phyloP scores from a whole-genome alignment of 2,888 invertebrate species.

The Tinea trinotella region DNA sequence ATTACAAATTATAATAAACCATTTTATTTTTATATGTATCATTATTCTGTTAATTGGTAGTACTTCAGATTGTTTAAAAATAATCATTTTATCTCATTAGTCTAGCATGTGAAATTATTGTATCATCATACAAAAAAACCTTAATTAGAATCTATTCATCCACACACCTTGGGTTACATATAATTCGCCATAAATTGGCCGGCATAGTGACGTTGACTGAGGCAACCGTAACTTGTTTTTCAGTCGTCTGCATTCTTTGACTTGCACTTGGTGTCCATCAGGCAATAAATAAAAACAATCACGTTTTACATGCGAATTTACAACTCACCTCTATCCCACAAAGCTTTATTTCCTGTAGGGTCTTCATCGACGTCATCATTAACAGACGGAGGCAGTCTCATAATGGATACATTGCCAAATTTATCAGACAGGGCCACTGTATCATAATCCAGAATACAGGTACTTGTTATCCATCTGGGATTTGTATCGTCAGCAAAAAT shows the following conservation, averaged over 20 bases:
- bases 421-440: constrained; percentile 97
- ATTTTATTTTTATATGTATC: background rate
- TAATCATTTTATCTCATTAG: constrained; percentile 65
- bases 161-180: no score
- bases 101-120: constrained; percentile 67
- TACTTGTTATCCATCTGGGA: constrained; percentile 94
- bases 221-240: no score
- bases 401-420: constrained; percentile 95
- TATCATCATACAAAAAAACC: no score
- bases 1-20: background rate
- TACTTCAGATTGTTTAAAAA: constrained; percentile 26
- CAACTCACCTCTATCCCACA: constrained; percentile 86
- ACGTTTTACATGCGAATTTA: no score
- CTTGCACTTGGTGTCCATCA: no score
- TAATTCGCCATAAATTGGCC: no score
- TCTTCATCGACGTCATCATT: constrained; percentile 99
- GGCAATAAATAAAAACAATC: no score
- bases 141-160: no score
- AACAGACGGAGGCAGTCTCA: constrained; percentile 90
- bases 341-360: constrained; percentile 97
- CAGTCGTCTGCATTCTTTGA: no score
- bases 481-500: constrained; percentile 99
- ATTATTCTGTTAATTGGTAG: no score
- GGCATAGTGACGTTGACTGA: no score
- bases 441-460: constrained; percentile 94